Conservation (phyloP, 2,888 invertebrate genomes). For the Drosophila ustulata region DNA sequence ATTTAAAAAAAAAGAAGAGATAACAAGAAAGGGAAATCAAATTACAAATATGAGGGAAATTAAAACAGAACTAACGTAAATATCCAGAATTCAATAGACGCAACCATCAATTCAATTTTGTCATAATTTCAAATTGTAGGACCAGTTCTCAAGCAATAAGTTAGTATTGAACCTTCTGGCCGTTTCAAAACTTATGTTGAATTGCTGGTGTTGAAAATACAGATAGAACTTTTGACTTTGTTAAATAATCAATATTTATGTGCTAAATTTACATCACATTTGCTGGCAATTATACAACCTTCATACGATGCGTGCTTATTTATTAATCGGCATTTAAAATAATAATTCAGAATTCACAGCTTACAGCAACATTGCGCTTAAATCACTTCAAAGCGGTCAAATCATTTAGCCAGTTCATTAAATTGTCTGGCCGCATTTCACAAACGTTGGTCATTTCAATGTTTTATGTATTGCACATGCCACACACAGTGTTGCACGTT, state of each 20-base stretch:
- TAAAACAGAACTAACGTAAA: background rate
- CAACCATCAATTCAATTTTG: background rate
- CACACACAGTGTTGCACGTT: conserved; percentile 5
- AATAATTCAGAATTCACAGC: conserved; percentile 5
- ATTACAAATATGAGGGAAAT: conserved; percentile 6
- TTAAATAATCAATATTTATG: background rate
- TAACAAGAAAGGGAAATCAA: background rate
- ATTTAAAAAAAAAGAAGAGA: background rate
- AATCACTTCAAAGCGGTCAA: conserved; percentile 31
- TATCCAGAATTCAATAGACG: background rate
- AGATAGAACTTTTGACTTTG: background rate
- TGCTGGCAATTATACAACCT: background rate
- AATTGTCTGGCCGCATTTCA: conserved; percentile 31
- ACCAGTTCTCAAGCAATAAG: too few relatives aligned
- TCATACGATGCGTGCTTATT: background rate
- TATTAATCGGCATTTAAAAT: conserved; percentile 15
- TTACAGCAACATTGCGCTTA: conserved; percentile 5
- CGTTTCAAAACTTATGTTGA: too few relatives aligned
- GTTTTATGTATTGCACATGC: conserved; percentile 32
- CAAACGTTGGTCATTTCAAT: conserved; percentile 26
- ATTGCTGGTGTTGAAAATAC: too few relatives aligned
- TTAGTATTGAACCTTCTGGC: too few relatives aligned
- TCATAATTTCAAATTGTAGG: too few relatives aligned
- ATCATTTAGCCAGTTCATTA: conserved; percentile 44
- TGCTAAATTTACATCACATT: background rate